Evolutionary conservation across 37 sponge, comb jelly and placozoan species (phyloP).

Genomic region (Hexactinellida sp.): DNA sequence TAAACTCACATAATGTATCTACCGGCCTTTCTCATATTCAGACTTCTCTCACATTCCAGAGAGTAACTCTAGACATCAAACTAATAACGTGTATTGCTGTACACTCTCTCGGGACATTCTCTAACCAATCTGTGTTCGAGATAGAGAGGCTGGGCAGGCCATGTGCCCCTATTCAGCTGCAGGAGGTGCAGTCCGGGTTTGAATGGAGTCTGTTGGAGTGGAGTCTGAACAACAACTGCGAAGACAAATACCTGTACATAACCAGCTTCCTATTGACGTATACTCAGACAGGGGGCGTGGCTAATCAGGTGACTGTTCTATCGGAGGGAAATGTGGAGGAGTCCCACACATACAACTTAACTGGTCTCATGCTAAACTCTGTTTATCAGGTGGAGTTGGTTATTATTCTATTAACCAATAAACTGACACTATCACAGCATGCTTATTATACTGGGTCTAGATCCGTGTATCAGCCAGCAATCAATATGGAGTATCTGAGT

Average conservation of each 20-base stretch:
- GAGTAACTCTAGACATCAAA: neutral
- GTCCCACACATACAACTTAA: neutral
- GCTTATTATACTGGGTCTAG: neutral
- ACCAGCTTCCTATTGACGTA: neutral
- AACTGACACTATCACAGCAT: too few species aligned
- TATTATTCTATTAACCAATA: too few species aligned
- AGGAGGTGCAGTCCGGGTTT: neutral
- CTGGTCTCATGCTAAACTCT: neutral
- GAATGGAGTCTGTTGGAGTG: neutral
- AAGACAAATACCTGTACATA: neutral
- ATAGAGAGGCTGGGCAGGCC: conserved; percentile 1
- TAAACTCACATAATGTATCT: neutral
- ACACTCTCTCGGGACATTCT: neutral
- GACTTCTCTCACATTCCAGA: neutral
- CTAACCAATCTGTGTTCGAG: neutral
- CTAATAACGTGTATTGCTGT: neutral
- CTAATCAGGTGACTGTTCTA: neutral
- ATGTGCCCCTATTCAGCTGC: neutral
- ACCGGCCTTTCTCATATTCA: neutral
- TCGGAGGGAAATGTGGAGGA: neutral
- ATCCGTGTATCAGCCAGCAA: neutral
- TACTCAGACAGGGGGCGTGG: neutral
- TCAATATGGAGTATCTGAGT: neutral
- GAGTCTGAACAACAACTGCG: neutral
- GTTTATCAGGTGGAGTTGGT: conserved; percentile 3